Base-by-base conservation (phyloP, 2,797 vertebrate species). In the Carapus acus region DNA sequence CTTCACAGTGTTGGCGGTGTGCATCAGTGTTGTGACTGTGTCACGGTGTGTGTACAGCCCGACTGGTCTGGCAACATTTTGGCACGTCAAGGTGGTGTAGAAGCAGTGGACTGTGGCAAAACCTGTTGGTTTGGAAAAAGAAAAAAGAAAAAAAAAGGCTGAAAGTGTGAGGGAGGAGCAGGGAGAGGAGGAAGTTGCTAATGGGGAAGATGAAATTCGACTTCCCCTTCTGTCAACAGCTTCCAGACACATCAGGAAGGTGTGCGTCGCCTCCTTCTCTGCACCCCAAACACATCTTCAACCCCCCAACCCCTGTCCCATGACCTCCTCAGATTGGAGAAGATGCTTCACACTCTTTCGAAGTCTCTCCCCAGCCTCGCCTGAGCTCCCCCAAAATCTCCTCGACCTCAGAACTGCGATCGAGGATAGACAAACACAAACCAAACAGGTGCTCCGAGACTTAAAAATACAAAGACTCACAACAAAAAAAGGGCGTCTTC, bases 1-100 rank as follows among this genome's bases (percentile, higher is more conserved):
- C 59, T 50, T 43, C 8, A 62, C 52, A 58, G 73, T 48, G 72
- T 60, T 31, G 13, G 40, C 41, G 48, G 65, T 59, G 48, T 67
- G 73, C 43, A 72, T 38, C 29, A 50, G 52, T 76, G 74, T 73
- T 76, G 68, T 76, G 77, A 71, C 69, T 67, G 54, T 49, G 66
- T 76, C 49, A 58, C 6, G 41, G 51, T 40, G 52, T 69, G 70
- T 56, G 58, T 68, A 69, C 65, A 14, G 69, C 52, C 66, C 12
- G 17, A 85, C 81, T 82, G 83, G 83, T 85, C 78, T 44, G 69
- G 78, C 81, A 79, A 60, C 80, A 81, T 81, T 73, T 73, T 76
- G 74, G 67, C 66, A 23, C 43, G 64, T 76, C 57, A 65, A 20
- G 29, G 33, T 48, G 65, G 34, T 43, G 51, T 5, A 19, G 55